A percentile compares a stretch with the other conserved stretches of the same genome.
These are phyloP conservation scores for Eristalinus sepulchralis DNA, from an alignment of 2,888 invertebrate species.

Conservation along the genomic window DNA sequence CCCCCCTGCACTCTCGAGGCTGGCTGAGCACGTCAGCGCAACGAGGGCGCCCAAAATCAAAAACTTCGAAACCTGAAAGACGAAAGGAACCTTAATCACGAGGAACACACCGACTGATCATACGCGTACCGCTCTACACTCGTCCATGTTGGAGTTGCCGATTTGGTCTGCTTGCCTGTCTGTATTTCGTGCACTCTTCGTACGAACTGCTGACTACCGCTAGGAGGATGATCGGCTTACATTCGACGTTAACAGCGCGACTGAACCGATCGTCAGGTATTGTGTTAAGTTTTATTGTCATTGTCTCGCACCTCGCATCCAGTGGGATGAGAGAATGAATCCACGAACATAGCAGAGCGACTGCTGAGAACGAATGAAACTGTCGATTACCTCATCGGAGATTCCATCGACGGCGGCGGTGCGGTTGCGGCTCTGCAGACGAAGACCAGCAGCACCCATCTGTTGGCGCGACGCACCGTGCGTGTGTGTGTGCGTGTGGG, in stretches of 20 bases:
- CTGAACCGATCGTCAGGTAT: slow-evolving; percentile 74
- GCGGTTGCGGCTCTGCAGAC: slow-evolving; percentile 36
- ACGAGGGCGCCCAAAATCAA: slow-evolving; percentile 39
- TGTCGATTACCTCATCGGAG: slow-evolving; percentile 65
- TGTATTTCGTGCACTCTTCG: slow-evolving; percentile 49
- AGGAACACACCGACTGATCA: not conserved
- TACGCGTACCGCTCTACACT: slow-evolving; percentile 43
- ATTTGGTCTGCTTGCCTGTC: not conserved
- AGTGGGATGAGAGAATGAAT: slow-evolving; percentile 54
- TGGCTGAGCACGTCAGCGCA: slow-evolving; percentile 25
- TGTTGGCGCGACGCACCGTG: not conserved
- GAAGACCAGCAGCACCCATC: slow-evolving; percentile 17
- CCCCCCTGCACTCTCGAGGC: not conserved
- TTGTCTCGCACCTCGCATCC: slow-evolving; percentile 33
- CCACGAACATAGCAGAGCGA: slow-evolving; percentile 8
- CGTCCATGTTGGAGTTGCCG: slow-evolving; percentile 22
- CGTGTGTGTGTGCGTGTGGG: not conserved
- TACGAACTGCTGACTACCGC: slow-evolving; percentile 18
- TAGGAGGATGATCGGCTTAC: slow-evolving; percentile 62
- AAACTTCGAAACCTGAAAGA: slow-evolving; percentile 50
- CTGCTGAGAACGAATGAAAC: slow-evolving; percentile 44
- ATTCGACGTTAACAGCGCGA: slow-evolving; percentile 74
- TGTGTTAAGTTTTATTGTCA: slow-evolving; percentile 75
- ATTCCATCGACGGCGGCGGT: slow-evolving; percentile 24
- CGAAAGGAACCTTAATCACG: slow-evolving; percentile 5